Conservation (phyloP, 2,113 vertebrate genomes). For the Gorsachius goisagi region DNA sequence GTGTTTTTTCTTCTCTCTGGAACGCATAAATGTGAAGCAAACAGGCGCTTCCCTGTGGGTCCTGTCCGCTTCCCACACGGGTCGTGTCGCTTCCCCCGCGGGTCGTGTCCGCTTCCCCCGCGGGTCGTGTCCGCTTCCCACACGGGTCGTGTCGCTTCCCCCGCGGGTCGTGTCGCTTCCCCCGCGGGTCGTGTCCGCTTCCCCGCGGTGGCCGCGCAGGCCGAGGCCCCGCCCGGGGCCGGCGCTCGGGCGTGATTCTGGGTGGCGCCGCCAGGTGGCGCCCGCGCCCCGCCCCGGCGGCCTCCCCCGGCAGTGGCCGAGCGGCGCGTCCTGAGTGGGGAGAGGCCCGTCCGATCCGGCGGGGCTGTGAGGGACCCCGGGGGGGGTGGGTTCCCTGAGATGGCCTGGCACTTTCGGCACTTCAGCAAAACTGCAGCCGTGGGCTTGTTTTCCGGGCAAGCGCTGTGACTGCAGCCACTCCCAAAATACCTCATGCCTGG, state of each 20-base stretch:
- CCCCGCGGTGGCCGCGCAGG: no score
- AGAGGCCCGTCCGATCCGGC: no score
- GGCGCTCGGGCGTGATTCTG: neutral
- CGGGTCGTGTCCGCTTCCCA: no score
- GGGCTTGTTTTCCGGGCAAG: neutral
- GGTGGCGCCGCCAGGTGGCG: neutral
- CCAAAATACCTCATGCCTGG: neutral
- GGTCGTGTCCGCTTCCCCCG: no score
- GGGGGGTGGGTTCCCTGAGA: rapidly evolving
- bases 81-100: no score
- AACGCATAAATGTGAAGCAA: rapidly evolving
- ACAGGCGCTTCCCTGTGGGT: no score
- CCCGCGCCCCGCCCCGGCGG: neutral
- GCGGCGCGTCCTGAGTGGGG: no score
- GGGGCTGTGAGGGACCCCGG: rapidly evolving
- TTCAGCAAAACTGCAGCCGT: rapidly evolving
- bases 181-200: no score
- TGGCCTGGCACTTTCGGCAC: rapidly evolving
- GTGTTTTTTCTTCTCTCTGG: neutral
- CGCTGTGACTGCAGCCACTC: neutral
- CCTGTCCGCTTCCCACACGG: no score
- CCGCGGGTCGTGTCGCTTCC: no score
- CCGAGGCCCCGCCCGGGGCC: neutral
- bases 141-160: no score
- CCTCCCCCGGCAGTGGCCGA: no score